Percentiles rank a stretch among this genome's conserved stretches.
phyloP scores from a whole-genome alignment of 92 coral and sea anemone genomes.

The Meandrina meandrites region DNA sequence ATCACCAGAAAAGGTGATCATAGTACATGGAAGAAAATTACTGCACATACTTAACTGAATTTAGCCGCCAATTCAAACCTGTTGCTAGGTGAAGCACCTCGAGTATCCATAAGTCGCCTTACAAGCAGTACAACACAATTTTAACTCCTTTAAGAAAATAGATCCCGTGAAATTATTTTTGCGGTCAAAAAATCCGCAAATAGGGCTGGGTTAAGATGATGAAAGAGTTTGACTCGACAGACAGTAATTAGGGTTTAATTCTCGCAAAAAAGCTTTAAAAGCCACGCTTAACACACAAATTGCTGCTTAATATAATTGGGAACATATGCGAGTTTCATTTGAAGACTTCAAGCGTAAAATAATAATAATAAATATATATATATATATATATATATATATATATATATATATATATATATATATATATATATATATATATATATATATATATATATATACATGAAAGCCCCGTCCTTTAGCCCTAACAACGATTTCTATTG shows the following conservation, averaged over 20 bases:
- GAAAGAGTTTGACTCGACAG: background rate
- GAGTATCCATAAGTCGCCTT: background rate
- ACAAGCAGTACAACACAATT: background rate
- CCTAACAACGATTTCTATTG: background rate
- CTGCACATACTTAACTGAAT: background rate
- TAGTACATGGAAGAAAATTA: background rate
- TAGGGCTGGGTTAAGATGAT: background rate
- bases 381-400: too few species aligned
- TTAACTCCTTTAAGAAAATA: background rate
- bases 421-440: too few species aligned
- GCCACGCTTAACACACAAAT: background rate
- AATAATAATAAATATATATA: too few species aligned
- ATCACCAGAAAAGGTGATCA: background rate
- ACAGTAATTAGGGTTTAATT: background rate
- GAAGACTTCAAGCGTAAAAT: background rate
- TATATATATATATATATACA: too few species aligned
- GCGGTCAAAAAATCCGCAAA: background rate
- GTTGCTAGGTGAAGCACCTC: background rate
- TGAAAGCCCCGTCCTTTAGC: background rate
- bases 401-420: too few species aligned
- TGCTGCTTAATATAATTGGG: background rate
- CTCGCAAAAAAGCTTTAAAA: background rate
- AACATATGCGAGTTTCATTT: background rate
- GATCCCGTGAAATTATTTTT: background rate
- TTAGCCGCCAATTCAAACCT: background rate